A percentile compares a stretch with the other conserved stretches of the same genome.
These are phyloP conservation scores for Isichthys henryi DNA, from an alignment of 2,113 vertebrate species.

Conservation along the genomic window DNA sequence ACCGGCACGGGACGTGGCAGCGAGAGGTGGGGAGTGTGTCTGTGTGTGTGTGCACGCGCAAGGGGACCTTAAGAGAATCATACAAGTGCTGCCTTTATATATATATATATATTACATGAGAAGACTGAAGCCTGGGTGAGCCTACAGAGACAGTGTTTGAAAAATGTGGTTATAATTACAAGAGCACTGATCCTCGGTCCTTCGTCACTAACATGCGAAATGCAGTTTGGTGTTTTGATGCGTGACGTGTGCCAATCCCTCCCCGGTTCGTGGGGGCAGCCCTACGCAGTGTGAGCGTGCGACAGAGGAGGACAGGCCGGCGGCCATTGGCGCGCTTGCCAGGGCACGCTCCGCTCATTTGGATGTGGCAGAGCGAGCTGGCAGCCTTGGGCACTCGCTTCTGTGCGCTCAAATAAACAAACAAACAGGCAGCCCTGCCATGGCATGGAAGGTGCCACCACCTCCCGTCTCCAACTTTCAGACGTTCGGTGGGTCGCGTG, in stretches of 20 bases:
- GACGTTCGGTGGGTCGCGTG: neutral
- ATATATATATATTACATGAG: neutral
- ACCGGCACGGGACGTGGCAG: neutral
- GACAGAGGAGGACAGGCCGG: neutral
- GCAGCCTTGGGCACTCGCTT: neutral
- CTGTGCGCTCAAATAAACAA: neutral
- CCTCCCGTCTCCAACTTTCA: neutral
- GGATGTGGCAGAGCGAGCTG: neutral
- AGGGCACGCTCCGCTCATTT: neutral
- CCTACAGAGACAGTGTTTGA: neutral
- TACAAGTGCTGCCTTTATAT: neutral
- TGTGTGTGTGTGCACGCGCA: neutral
- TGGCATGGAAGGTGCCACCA: neutral
- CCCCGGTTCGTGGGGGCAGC: neutral
- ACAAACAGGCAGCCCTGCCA: neutral
- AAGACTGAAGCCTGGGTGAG: neutral
- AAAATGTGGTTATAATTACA: neutral
- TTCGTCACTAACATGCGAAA: neutral
- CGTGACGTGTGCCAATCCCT: neutral
- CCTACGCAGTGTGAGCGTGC: neutral
- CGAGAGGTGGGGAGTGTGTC: neutral
- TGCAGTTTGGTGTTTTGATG: neutral
- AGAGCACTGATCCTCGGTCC: neutral
- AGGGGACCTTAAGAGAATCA: neutral
- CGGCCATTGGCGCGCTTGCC: neutral